Evolutionary conservation across 2,888 invertebrate species (phyloP).

Genomic region (Trissolcus japonicus): DNA sequence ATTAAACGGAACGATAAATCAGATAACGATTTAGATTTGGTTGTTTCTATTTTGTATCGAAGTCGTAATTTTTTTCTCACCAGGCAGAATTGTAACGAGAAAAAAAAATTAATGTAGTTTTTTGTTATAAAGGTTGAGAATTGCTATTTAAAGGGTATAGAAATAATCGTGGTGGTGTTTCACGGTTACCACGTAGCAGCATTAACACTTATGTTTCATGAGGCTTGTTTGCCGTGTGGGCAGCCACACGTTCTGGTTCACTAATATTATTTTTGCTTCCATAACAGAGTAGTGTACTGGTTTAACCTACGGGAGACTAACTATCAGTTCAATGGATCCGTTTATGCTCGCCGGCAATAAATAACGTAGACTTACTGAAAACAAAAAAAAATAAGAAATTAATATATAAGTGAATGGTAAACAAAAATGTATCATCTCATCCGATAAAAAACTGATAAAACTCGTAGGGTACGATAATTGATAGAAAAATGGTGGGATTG

Average conservation of each 20-base stretch:
- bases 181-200: conserved; percentile 6
- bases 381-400: no score
- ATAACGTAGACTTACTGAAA: not conserved
- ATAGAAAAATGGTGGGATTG: no score
- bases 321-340: conserved; percentile 2
- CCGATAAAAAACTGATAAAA: no score
- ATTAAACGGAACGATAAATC: not conserved
- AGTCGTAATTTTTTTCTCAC: not conserved
- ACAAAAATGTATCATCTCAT: no score
- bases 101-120: not conserved
- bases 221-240: conserved; percentile 23
- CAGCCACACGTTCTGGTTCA: conserved; percentile 21
- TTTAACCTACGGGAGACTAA: conserved; percentile 22
- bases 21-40: conserved; percentile 13
- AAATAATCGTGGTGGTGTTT: conserved; percentile 8
- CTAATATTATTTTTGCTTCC: conserved; percentile 24
- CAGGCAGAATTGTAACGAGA: no score
- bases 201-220: conserved; percentile 1
- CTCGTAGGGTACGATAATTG: no score
- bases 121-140: not conserved
- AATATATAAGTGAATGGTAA: no score
- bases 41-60: not conserved
- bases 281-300: conserved; percentile 27
- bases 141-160: not conserved
- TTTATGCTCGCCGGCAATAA: conserved; percentile 1